These are phyloP conservation scores for Ephydatia muelleri DNA, from an alignment of 37 sponge, comb jelly and placozoan genomes.

Conservation along the genomic window DNA sequence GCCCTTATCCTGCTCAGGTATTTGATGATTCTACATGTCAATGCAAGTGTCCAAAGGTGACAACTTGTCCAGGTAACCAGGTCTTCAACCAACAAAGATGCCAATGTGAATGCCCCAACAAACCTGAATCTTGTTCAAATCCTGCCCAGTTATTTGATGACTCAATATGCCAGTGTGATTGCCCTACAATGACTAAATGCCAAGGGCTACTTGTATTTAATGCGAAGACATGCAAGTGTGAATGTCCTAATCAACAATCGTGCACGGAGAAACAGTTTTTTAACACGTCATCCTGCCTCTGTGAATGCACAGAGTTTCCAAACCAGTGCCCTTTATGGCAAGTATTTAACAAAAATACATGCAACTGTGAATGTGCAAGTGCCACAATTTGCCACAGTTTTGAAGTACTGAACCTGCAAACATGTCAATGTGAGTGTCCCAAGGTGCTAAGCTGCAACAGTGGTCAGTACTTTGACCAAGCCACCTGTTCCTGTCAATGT, in stretches of 20 bases:
- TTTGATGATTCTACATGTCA: too few relatives aligned
- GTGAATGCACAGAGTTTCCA: constrained; percentile 24
- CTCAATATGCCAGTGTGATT: constrained; percentile 1
- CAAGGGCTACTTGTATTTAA: background rate
- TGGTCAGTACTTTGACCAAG: too few relatives aligned
- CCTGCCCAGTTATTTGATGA: background rate
- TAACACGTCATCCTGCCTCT: constrained; percentile 26
- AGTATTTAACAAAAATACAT: constrained; percentile 8
- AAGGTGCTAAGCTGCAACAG: background rate
- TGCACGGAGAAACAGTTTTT: constrained; percentile 18
- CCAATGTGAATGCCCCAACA: constrained; percentile 18
- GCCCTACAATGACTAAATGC: background rate
- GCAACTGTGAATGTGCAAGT: constrained; percentile 21
- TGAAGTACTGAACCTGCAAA: constrained; percentile 12
- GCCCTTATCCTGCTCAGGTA: too few relatives aligned
- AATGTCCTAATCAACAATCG: constrained; percentile 20
- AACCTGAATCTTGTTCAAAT: background rate
- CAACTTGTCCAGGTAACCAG: too few relatives aligned
- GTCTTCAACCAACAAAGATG: too few relatives aligned
- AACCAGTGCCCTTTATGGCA: background rate
- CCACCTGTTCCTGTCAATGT: too few relatives aligned
- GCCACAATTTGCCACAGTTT: background rate
- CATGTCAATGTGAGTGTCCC: constrained; percentile 39
- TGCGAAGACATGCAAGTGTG: constrained; percentile 14
- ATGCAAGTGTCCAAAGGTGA: too few relatives aligned